Conservation (phyloP, 2,113 vertebrate genomes). For the Theristicus caerulescens region DNA sequence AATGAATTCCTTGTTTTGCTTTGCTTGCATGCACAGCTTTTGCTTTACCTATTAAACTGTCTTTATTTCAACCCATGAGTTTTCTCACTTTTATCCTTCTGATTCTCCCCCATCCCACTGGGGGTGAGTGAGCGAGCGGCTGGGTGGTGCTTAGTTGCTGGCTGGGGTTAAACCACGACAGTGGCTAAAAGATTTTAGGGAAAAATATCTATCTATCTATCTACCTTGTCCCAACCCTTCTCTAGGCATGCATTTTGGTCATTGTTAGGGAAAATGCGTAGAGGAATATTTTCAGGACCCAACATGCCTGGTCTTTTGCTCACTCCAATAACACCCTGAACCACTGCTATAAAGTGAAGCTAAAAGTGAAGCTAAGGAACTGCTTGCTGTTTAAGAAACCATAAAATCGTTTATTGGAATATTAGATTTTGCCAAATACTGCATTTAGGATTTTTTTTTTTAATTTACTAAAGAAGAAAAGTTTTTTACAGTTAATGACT, state of each 20-base stretch:
- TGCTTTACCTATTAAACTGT: no score
- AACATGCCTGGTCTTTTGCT: background rate
- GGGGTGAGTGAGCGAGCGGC: no score
- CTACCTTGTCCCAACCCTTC: background rate
- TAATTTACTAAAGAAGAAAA: background rate
- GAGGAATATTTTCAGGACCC: background rate
- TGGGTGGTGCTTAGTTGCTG: no score
- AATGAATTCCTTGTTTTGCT: no score
- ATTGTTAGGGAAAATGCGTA: fast-evolving
- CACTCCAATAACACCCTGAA: background rate
- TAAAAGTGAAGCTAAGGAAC: background rate
- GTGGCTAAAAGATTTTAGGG: background rate
- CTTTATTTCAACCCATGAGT: no score
- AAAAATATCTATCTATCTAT: background rate
- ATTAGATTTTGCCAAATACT: background rate
- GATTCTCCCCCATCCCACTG: no score
- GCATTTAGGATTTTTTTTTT: background rate
- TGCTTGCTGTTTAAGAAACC: fast-evolving
- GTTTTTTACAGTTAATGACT: background rate
- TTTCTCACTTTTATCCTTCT: no score
- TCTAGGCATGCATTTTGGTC: background rate
- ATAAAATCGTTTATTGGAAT: background rate
- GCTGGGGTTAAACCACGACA: no score
- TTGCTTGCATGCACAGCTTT: no score
- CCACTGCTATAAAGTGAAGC: background rate